A percentile compares a stretch with the other conserved stretches of the same genome.
These are phyloP conservation scores for Drosophila prostipennis DNA, from an alignment of 2,888 invertebrate species.

Conservation along the genomic window DNA sequence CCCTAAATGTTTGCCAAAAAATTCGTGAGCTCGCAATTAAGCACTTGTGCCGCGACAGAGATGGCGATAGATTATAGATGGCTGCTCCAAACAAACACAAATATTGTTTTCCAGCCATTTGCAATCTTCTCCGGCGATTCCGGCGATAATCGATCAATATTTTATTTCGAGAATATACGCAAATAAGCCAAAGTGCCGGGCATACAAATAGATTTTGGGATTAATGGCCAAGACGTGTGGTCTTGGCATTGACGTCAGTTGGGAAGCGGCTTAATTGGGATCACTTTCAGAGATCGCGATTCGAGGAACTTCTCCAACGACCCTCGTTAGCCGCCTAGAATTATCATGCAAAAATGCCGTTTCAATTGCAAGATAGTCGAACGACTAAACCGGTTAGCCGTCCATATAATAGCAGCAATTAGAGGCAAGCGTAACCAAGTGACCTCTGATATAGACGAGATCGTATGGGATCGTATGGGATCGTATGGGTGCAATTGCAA, in stretches of 20 bases:
- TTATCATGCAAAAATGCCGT: slow-evolving; percentile 78
- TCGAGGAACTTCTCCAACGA: slow-evolving; percentile 31
- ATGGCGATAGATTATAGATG: slow-evolving; percentile 3
- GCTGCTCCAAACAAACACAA: slow-evolving; percentile 15
- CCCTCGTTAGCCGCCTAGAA: slow-evolving; percentile 46
- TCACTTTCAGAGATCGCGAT: slow-evolving; percentile 4
- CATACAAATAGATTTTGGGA: slow-evolving; percentile 31
- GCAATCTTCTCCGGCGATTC: slow-evolving; percentile 10
- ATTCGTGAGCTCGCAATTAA: slow-evolving; percentile 32
- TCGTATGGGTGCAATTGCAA: slow-evolving; percentile 1
- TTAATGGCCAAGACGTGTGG: slow-evolving; percentile 26
- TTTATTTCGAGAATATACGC: slow-evolving; percentile 24
- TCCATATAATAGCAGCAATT: slow-evolving; percentile 63
- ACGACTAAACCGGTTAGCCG: slow-evolving; percentile 37
- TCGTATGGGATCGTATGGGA: not conserved
- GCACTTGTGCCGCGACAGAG: slow-evolving; percentile 30
- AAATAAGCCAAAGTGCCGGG: slow-evolving; percentile 11
- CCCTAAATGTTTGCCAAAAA: slow-evolving; percentile 53
- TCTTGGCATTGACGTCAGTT: slow-evolving; percentile 43
- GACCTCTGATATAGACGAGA: slow-evolving; percentile 62
- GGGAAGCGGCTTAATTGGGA: slow-evolving; percentile 35
- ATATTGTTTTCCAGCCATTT: slow-evolving; percentile 32
- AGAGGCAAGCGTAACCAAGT: slow-evolving; percentile 49
- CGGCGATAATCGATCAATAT: slow-evolving; percentile 33
- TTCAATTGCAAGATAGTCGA: slow-evolving; percentile 55